Conservation (phyloP, 2,888 invertebrate genomes). For the Drosophila paramelanica region DNA sequence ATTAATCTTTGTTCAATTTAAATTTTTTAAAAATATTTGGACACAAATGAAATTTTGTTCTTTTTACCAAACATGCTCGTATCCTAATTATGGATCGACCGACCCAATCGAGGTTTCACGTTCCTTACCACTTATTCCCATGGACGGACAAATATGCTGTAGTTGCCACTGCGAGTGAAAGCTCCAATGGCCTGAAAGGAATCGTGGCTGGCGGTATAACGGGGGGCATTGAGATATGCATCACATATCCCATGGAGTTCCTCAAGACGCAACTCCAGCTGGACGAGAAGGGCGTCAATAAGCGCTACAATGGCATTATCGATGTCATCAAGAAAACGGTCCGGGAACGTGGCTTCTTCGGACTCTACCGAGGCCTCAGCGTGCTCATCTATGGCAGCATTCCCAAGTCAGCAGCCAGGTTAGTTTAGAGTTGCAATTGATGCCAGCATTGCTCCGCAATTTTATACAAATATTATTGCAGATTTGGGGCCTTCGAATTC, state of each 20-base stretch:
- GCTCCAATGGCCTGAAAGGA: conserved; percentile 93
- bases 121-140: conserved; percentile 79
- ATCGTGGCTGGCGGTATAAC: conserved; percentile 98
- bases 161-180: conserved; percentile 89
- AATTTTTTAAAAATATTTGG: too few relatives aligned
- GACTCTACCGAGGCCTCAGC: conserved; percentile 97
- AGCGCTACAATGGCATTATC: conserved; percentile 91
- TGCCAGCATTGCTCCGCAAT: too few relatives aligned
- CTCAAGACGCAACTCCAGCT: conserved; percentile 99
- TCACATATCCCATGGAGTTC: conserved; percentile 99
- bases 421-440: conserved; percentile 85
- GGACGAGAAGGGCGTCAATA: conserved; percentile 92
- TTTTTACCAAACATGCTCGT: too few relatives aligned
- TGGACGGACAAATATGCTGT: conserved; percentile 90
- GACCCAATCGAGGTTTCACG: conserved; percentile 61
- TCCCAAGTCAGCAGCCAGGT: conserved; percentile 99
- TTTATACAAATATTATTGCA: conserved; percentile 79
- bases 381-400: conserved; percentile 98
- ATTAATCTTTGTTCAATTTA: too few relatives aligned
- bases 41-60: too few relatives aligned
- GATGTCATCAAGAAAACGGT: conserved; percentile 98
- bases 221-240: conserved; percentile 99
- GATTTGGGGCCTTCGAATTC: conserved; percentile 98
- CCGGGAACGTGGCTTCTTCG: conserved; percentile 93
- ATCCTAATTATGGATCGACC: conserved; percentile 69